phyloP scores from a whole-genome alignment of 1,140 invertebrate genomes.

The Hestina assimilis region DNA sequence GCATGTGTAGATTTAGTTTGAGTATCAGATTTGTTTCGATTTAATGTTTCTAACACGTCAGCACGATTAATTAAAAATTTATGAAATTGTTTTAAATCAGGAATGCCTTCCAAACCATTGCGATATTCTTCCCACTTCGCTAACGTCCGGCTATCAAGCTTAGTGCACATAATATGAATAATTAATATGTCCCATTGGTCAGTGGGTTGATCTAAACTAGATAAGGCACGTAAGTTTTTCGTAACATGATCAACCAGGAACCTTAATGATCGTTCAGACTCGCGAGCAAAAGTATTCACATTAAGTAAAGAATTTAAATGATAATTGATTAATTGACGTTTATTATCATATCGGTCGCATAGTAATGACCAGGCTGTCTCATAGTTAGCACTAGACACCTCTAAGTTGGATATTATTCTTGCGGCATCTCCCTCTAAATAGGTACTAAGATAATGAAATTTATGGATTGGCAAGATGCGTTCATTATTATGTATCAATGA shows the following conservation, averaged over 20 bases:
- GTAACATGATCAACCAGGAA: slow-evolving; percentile 39
- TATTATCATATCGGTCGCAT: slow-evolving; percentile 7
- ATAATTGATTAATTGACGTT: neutral
- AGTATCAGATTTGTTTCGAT: slow-evolving; percentile 8
- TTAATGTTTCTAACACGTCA: slow-evolving; percentile 25
- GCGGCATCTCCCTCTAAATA: slow-evolving; percentile 15
- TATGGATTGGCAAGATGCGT: neutral
- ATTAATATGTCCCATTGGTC: slow-evolving; percentile 38
- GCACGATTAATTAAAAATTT: slow-evolving; percentile 33
- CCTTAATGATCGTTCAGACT: slow-evolving; percentile 33
- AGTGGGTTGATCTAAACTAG: slow-evolving; percentile 34
- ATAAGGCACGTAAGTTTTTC: slow-evolving; percentile 39
- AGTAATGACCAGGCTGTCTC: slow-evolving; percentile 3
- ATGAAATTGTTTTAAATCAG: slow-evolving; percentile 28
- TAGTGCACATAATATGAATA: slow-evolving; percentile 35
- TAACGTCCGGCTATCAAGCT: slow-evolving; percentile 35
- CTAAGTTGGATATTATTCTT: slow-evolving; percentile 1
- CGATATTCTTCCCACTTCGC: slow-evolving; percentile 38
- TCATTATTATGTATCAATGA: neutral
- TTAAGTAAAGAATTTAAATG: slow-evolving; percentile 8
- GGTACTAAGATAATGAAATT: slow-evolving; percentile 13
- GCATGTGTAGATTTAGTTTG: too few species aligned
- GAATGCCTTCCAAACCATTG: slow-evolving; percentile 14
- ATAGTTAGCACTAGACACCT: slow-evolving; percentile 10
- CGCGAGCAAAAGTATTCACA: slow-evolving; percentile 3